Evolutionary conservation across 2,797 vertebrate species (phyloP), one percentile per base, ranked within the genome.

Genomic region (Glyptemys insculpta): DNA sequence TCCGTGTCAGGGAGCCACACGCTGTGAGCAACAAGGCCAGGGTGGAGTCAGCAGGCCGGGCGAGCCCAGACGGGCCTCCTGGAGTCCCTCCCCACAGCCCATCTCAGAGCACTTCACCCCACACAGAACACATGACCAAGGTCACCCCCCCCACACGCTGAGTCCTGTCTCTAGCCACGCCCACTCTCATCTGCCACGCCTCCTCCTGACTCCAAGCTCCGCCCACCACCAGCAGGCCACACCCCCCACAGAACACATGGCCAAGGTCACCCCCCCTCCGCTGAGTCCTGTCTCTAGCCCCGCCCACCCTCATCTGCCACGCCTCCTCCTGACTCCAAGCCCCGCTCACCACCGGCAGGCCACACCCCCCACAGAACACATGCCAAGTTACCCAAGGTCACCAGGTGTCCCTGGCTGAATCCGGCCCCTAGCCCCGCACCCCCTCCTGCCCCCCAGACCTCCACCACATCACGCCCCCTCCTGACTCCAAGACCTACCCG

Each of bases 1-100:
- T 99, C 98, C 99, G 98, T 0, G 99, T 99, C 97, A 99, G 99
- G 1, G 99, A 99, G 19, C 99, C 99, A 1, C 99, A 99, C 62
- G 98, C 99, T 99, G 98, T 23, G 0, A 57, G 85, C 18, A 59
- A 52, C 19, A 76, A 53, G 1, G 21, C 5, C 6, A 8, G 44
- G 79, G 44, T 12, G 34, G 44, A 31, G 16, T 37, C 74, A 57
- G 29, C 15, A 56, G 59, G 57, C 27, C 50, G 49, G 12, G 25
- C 83, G 18, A 31, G 6, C 23, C 47, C 68, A 25, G 47, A 2
- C 37, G 23, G 49, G 18, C 31, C 34, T 68, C 49, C 8, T 14
- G 14, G 49, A 16, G 47, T 6, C 21, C 84, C 52, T 8, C 53
- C 49, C 59, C 19, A 2, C 19, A 16, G 37, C 25, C 29, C 62